Base-by-base conservation (phyloP, 2,113 vertebrate genomes). In the Sisor rabdophorus region DNA sequence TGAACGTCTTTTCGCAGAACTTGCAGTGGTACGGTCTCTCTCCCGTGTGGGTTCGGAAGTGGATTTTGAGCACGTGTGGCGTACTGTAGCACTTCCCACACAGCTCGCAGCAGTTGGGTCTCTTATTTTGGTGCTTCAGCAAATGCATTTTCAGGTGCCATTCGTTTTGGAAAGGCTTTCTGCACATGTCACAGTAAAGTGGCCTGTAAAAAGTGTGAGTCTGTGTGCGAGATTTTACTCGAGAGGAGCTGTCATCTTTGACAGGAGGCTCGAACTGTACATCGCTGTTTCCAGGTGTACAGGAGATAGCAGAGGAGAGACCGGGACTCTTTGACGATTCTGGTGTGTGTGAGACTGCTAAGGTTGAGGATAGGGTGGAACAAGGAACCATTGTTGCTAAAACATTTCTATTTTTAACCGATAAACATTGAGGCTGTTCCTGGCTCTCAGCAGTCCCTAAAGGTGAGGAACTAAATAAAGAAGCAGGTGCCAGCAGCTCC, bases 61-160 rank as follows among this genome's bases (percentile, higher is more conserved):
- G 64, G 54, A 68, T 54, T n/a, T 56, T 69, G 12, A 76, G 52
- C 7, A 68, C 36, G 3, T 76, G 64, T 12, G 54, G 65, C 2
- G 47, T 59, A 59, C 67, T 44, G 68, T 63, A 78, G 58, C 68
- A 63, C 68, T 78, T 78, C 30, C 76, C 68, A 11, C 76, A 78
- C 50, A 78, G n/a, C 52, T 54, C 36, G 17, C 76, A 78, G 40
- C 68, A 61, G 58, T 71, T 60, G 13, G 56, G 24, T 13, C 30
- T 53, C 17, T 53, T 50, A 30, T 63, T 71, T 48, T 78, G 76
- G 69, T 78, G 61, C 3, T 24, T 53, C 4, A 71, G 1, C 26
- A 78, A n/a, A 15, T 78, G 76, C 22, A 50, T 78, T 36, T 60
- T 61, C 48, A 78, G 11, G 2, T 63, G 67, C 67, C 16, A 19